A percentile compares a stretch with the other conserved stretches of the same genome.
Conservation (phyloP, 2,113 vertebrate species). For the Festucalex cinctus region DNA sequence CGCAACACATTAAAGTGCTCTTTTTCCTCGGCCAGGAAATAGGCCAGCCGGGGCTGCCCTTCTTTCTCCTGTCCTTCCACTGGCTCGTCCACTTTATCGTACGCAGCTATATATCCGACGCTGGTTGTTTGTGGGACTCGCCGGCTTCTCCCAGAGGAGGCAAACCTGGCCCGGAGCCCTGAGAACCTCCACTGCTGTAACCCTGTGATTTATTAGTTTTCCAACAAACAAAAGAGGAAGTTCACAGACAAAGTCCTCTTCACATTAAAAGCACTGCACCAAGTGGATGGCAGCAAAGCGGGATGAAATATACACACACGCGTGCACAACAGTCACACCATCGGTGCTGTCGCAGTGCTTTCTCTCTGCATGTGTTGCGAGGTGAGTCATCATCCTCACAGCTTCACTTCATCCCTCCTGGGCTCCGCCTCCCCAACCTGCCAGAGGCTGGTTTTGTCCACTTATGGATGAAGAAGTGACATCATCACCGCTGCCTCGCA, state of each 20-base stretch:
- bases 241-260: constrained; percentile 65
- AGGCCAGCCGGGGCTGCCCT: constrained; percentile 68
- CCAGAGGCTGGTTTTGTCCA: constrained; percentile 68
- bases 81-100: constrained; percentile 50
- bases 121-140: constrained; percentile 66
- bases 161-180: constrained; percentile 62
- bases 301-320: constrained; percentile 38
- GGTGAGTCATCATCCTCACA: constrained; percentile 73
- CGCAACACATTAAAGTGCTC: constrained; percentile 37
- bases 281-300: constrained; percentile 56
- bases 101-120: constrained; percentile 48
- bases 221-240: constrained; percentile 63
- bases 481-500: constrained; percentile 46
- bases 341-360: constrained; percentile 72
- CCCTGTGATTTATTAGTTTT: constrained; percentile 71
- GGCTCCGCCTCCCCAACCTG: constrained; percentile 50
- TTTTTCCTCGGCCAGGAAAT: constrained; percentile 44
- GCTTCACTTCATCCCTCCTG: constrained; percentile 62
- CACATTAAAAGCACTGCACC: constrained; percentile 70
- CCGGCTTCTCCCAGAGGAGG: constrained; percentile 55
- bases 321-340: constrained; percentile 59
- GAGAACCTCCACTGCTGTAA: constrained; percentile 59
- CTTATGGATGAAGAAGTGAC: constrained; percentile 60
- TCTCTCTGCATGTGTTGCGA: constrained; percentile 61
- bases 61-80: constrained; percentile 63